Conservation (phyloP, 2,113 vertebrate genomes). For the Grammomys dolichurus region DNA sequence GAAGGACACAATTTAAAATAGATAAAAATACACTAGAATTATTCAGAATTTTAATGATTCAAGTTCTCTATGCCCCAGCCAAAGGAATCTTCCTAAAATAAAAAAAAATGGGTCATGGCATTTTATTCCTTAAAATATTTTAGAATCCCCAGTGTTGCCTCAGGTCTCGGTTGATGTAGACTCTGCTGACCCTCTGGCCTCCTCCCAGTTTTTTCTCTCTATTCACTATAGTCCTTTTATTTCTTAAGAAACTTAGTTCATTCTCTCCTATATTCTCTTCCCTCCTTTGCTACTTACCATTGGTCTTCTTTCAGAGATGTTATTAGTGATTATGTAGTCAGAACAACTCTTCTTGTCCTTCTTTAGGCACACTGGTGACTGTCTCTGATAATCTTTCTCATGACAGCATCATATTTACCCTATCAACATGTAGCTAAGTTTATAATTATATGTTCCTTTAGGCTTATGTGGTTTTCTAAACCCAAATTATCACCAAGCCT, state of each 20-base stretch:
- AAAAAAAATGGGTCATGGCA: slow-evolving; percentile 46
- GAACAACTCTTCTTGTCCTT: neutral
- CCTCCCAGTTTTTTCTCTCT: neutral
- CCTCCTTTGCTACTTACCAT: neutral
- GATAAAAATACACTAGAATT: slow-evolving; percentile 55
- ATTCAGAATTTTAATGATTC: slow-evolving; percentile 68
- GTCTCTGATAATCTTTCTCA: neutral
- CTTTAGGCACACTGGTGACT: neutral
- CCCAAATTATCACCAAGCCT: neutral
- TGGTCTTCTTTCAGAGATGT: neutral
- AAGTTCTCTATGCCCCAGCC: slow-evolving; percentile 29
- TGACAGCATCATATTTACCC: neutral
- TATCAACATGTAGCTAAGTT: neutral
- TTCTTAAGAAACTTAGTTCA: neutral
- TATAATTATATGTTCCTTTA: neutral
- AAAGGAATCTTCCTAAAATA: slow-evolving; percentile 64
- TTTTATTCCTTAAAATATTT: slow-evolving; percentile 52
- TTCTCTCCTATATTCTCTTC: neutral
- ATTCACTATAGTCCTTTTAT: neutral
- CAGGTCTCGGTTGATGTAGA: neutral
- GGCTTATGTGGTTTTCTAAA: neutral
- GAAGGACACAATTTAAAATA: slow-evolving; percentile 41
- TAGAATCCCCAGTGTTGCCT: neutral
- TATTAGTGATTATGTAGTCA: neutral
- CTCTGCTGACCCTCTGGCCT: neutral